Base-by-base conservation (phyloP, 2,888 invertebrate species). In the Arrhopalites spinosus region DNA sequence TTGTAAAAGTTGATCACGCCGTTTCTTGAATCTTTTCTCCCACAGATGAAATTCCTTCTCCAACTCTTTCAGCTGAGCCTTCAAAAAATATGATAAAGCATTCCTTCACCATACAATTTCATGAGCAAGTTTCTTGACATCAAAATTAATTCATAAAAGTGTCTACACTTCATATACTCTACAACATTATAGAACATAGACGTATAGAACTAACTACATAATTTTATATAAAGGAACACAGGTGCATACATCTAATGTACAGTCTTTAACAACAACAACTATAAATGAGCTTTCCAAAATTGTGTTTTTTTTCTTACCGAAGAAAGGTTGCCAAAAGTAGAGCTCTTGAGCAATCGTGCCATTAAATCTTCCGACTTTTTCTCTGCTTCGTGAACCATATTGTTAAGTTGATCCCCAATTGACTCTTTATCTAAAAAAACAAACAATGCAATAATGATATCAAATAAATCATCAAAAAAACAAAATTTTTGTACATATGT, bases 21-120 rank as follows among this genome's bases (percentile, higher is more conserved):
- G 88, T 0, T 92, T 90, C 84, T 92, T 89, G 67, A 91, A 90
- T 83, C 94, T 90, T 79, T 95, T 89, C 83, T 96, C 94, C 95
- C 96, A 96, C 72, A 93, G 90, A 79, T 92, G 91, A 70, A 92
- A 90, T 85, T 94, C 93, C 84, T 94, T 93, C 84, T 93, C 93
- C 80, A 90, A 90, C 84, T 92, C 91, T 64, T 82, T 84, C 56
- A 81, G 59, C 77, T 79, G 80, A 56, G 79, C 77, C 36, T 36
- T 7, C 5, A 36, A 36, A 36, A 36, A 36, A 36, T 3, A 36
- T 7, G 36, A 36, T 11, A 36, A 36, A 11, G 36, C 5, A 36
- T n/a, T n/a, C n/a, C n/a, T n/a, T n/a, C n/a, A n/a, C n/a, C n/a
- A n/a, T n/a, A n/a, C n/a, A n/a, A n/a, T n/a, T n/a, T n/a, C n/a